These are phyloP conservation scores for Lemur catta DNA, from an alignment of 2,797 vertebrate genomes.

Conservation along the genomic window DNA sequence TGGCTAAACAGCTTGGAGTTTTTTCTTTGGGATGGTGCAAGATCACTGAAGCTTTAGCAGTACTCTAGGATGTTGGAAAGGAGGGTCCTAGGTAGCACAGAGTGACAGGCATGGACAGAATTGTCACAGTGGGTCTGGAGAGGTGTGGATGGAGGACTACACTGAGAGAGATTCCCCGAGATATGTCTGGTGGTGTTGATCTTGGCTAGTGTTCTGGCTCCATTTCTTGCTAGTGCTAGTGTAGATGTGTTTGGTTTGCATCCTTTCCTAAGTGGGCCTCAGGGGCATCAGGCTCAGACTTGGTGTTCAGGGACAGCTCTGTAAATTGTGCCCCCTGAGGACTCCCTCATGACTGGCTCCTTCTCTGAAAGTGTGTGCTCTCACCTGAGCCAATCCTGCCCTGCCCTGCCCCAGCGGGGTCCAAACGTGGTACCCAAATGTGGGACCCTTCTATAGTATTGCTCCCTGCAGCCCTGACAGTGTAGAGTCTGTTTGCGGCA, in stretches of 20 bases:
- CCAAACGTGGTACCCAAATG: background rate
- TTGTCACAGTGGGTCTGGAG: background rate
- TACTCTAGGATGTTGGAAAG: background rate
- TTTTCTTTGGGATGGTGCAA: background rate
- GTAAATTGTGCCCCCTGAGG: background rate
- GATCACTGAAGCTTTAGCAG: background rate
- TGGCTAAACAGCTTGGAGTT: background rate
- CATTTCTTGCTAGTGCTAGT: background rate
- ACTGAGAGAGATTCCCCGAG: background rate
- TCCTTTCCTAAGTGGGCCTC: background rate
- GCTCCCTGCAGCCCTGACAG: background rate
- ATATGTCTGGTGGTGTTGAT: background rate
- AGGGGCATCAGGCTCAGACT: background rate
- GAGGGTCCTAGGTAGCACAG: background rate
- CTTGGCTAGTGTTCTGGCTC: background rate
- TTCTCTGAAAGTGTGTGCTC: background rate
- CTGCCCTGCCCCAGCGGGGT: fast-evolving
- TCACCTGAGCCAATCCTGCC: background rate
- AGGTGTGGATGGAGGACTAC: background rate
- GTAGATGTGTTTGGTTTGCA: background rate
- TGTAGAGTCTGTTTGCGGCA: background rate
- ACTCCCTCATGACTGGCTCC: background rate
- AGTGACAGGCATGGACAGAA: background rate
- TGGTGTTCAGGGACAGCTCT: background rate
- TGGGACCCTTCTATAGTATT: background rate